phyloP scores from a whole-genome alignment of 2,888 invertebrate genomes.

The Drosophila hamatofila region DNA sequence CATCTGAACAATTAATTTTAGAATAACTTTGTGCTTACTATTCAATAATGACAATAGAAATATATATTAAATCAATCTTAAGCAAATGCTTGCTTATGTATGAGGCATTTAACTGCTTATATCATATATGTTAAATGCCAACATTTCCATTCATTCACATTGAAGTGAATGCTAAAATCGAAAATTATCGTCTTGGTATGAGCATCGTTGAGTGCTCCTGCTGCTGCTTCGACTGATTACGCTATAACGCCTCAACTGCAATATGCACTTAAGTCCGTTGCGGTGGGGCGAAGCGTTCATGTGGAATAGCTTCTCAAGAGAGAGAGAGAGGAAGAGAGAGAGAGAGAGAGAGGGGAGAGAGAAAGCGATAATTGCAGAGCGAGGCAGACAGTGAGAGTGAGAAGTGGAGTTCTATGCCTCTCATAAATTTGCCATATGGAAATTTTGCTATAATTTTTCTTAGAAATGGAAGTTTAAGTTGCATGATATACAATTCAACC shows the following conservation, averaged over 20 bases:
- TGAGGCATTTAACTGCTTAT: neutral
- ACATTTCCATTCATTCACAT: neutral
- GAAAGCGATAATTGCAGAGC: neutral
- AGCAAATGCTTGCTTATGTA: neutral
- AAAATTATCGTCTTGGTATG: neutral
- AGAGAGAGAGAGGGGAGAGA: neutral
- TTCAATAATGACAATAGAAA: too few species aligned
- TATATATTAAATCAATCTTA: too few species aligned
- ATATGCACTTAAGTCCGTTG: constrained; percentile 21
- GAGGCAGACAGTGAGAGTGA: neutral
- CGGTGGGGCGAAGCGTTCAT: constrained; percentile 42
- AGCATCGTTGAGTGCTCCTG: neutral
- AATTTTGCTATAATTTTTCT: constrained; percentile 5
- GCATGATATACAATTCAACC: neutral
- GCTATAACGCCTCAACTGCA: constrained; percentile 62
- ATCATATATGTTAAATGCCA: neutral
- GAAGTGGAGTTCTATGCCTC: neutral
- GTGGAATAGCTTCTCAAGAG: constrained; percentile 33
- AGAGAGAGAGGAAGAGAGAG: neutral
- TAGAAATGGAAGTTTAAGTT: constrained; percentile 5
- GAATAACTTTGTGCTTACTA: too few species aligned
- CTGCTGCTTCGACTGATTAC: constrained; percentile 45
- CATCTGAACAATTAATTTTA: too few species aligned
- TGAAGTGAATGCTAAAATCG: neutral
- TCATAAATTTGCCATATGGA: constrained; percentile 27